These are phyloP conservation scores for Spodoptera littoralis DNA, from an alignment of 2,888 invertebrate genomes.

Conservation along the genomic window DNA sequence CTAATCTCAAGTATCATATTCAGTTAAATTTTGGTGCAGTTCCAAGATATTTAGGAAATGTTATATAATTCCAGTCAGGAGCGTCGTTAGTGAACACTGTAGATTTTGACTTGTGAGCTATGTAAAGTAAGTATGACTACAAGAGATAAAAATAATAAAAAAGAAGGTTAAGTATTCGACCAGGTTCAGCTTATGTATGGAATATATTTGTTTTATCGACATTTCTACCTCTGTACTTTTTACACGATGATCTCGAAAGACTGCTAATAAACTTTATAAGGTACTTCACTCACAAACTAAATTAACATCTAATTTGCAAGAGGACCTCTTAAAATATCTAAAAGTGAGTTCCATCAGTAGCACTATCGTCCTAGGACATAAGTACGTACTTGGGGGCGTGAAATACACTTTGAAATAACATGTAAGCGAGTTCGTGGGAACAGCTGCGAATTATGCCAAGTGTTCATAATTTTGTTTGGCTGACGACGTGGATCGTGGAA, in stretches of 20 bases:
- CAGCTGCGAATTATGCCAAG: slow-evolving; percentile 65
- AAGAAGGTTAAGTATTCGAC: too few relatives aligned
- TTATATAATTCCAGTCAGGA: not conserved
- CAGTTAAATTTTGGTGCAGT: slow-evolving; percentile 19
- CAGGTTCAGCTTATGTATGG: too few relatives aligned
- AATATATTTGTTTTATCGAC: too few relatives aligned
- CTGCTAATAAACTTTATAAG: too few relatives aligned
- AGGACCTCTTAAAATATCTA: not conserved
- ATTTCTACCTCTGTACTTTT: too few relatives aligned
- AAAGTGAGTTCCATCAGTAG: slow-evolving; percentile 45
- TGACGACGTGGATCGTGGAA: slow-evolving; percentile 31
- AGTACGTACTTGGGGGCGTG: slow-evolving; percentile 57
- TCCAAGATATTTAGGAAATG: slow-evolving; percentile 11
- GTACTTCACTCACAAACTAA: too few relatives aligned
- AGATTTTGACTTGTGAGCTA: not conserved
- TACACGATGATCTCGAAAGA: too few relatives aligned
- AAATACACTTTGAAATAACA: slow-evolving; percentile 64
- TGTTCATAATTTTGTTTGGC: slow-evolving; percentile 54
- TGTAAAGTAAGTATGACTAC: not conserved
- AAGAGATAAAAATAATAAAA: too few relatives aligned
- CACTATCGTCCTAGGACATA: slow-evolving; percentile 30
- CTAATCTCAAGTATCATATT: slow-evolving; percentile 23
- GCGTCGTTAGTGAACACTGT: not conserved
- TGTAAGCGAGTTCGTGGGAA: slow-evolving; percentile 58
- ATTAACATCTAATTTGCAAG: too few relatives aligned